Evolutionary conservation across 2,888 invertebrate species (phyloP), one percentile per base, ranked within the genome.

Genomic region (Odontomyia ornata): DNA sequence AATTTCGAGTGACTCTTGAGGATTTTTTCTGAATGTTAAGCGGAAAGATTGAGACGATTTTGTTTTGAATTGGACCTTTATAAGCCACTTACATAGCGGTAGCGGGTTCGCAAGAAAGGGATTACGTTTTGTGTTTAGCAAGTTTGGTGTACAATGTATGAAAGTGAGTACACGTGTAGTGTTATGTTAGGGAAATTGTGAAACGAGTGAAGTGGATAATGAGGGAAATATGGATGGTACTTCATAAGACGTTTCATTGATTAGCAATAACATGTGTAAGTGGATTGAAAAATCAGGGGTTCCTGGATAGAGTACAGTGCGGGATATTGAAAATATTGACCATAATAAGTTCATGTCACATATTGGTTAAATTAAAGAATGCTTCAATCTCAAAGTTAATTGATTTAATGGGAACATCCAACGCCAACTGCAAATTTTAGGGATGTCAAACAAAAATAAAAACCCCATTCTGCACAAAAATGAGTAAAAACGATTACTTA

Each of bases 1-100:
- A 11, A 65, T 65, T 65, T 65, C 65, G 21, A 65, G 65, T 65
- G 65, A 65, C 65, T 65, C 65, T 65, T 65, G 36, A 65, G 43
- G 43, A 36, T 65, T 36, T 65, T 65, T 7, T n/a, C 5, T 27
- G 43, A 65, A 43, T 36, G 43, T 5, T 65, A 65, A 60, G 65
- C 65, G 43, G 65, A 65, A 65, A 36, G 43, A 43, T 43, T 65
- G 43, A 65, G 43, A 18, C 65, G 43, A 43, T 18, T 65, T 65
- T 52, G n/a, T 52, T 65, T 65, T 15, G 65, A 43, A 65, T 36
- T 43, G 36, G 21, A 43, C 27, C 43, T 65, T 36, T 18, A 65
- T 65, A 65, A 65, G 65, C 43, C 65, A 65, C 65, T 65, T 65
- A 65, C 2, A 11, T 36, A 7, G 30, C 2, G 30, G 64, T n/a